Base-by-base conservation (phyloP, 2,888 invertebrate genomes). In the Dromius quadrimaculatus region DNA sequence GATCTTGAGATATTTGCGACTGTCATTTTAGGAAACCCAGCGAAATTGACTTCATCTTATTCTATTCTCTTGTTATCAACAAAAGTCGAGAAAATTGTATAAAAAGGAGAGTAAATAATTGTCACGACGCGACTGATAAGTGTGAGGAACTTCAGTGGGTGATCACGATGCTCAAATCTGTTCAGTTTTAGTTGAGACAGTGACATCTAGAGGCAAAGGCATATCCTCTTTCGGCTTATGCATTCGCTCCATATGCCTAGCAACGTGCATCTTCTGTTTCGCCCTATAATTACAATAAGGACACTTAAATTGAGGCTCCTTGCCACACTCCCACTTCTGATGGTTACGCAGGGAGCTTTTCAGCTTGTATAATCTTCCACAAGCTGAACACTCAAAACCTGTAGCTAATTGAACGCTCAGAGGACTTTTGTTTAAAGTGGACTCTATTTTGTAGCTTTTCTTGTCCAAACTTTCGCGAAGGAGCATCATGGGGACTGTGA, bases 221-320 rank as follows among this genome's bases (percentile, higher is more conserved):
- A 1, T 15, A 11, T 41, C 41, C 75, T 82, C 82, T 20, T 82
- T 80, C 64, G 81, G 82, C 63, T 91, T 89, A 79, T 92, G 92
- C 92, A 92, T 92, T 72, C 92, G 86, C 82, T 92, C 92, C 89
- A 92, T 91, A 82, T 92, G 92, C 68, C 92, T 86, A 65, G 91
- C 91, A 81, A 92, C 92, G 82, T 92, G 92, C 91, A 92, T 92
- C 85, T 92, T 92, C 82, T 92, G 92, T 80, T 92, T 92, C 79
- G 92, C 92, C 77, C 91, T 88, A 82, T 92, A 92, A n/a, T 90
- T 90, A 54, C 65, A 65, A 47, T 22, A 13, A 9, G 34, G 9
- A 68, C 81, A 81, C 38, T 74, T 73, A 64, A 78, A 80, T 71
- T 75, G 73, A 6, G 79, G 79, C 4, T 77, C 77, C 73, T 78